Evolutionary conservation across 2,113 vertebrate genomes (phyloP).

Genomic region (Spilogale gracilis): DNA sequence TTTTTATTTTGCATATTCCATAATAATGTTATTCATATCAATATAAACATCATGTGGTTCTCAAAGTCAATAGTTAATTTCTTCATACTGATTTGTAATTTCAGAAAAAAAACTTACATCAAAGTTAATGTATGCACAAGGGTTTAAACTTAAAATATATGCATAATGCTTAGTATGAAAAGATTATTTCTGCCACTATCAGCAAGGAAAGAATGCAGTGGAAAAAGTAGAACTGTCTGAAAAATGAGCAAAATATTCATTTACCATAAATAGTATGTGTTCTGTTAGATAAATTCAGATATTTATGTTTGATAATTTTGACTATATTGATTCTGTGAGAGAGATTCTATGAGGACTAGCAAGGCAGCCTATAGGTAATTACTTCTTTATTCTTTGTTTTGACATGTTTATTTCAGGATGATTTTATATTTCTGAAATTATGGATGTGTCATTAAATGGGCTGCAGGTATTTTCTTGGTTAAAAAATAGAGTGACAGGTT

Average conservation of each 20-base stretch:
- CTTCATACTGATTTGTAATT: constrained; percentile 62
- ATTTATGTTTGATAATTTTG: constrained; percentile 47
- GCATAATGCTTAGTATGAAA: constrained; percentile 64
- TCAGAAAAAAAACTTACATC: constrained; percentile 66
- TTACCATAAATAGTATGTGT: background rate
- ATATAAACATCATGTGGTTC: constrained; percentile 65
- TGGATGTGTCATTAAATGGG: background rate
- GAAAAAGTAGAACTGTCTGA: constrained; percentile 32
- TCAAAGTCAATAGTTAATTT: constrained; percentile 79
- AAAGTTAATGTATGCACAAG: constrained; percentile 74
- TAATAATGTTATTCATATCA: constrained; percentile 61
- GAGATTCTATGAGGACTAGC: background rate
- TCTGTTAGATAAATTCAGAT: constrained; percentile 30
- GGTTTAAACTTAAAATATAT: constrained; percentile 72
- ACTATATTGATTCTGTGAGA: background rate
- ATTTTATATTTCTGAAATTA: constrained; percentile 45
- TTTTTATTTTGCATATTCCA: constrained; percentile 60
- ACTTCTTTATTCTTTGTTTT: background rate
- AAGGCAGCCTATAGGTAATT: background rate
- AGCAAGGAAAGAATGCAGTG: constrained; percentile 41
- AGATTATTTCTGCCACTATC: background rate
- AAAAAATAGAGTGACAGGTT: background rate
- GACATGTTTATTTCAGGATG: background rate
- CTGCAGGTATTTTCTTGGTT: background rate
- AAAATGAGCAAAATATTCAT: constrained; percentile 50